Evolutionary conservation across 2,888 invertebrate genomes (phyloP), one percentile per base, ranked within the genome.

Genomic region (Mongoloraphidia duomilia): DNA sequence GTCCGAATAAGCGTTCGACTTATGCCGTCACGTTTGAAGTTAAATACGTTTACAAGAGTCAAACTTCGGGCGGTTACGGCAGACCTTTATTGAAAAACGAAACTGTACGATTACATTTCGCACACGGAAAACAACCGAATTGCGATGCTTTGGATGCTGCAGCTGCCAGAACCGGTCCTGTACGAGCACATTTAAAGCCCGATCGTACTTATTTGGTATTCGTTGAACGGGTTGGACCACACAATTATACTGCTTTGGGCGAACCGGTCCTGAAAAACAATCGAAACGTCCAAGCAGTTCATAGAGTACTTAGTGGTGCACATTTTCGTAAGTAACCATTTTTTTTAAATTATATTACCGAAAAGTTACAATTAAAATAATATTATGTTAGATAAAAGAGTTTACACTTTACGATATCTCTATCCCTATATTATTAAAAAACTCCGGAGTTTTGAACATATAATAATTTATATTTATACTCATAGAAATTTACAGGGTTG

Each of bases 21-120:
- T 81, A 79, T 65, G 75, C 76, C 54, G 80, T 78, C 56, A 77
- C 80, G 52, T 79, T 82, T 65, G 77, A 76, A 63, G 79, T 82
- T 56, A 69, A 74, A 57, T 69, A 75, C 54, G 73, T 76, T 55
- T 76, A 74, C 64, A 82, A 82, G 64, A 75, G 74, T 57, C 75
- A 74, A 55, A 60, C 67, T 53, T 68, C 69, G 41, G 63, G 63
- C 56, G 59, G 62, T 53, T 68, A 69, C 40, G 63, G 63, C 56
- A 60, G 62, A 57, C 63, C 67, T 54, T 54, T 71, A 47, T 63
- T 64, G 55, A 65, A 66, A 56, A 70, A 72, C 61, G 70, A 70
- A 58, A 68, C 65, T 59, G 70, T 76, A 54, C 63, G 71, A 53
- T 65, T 76, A 49, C 72, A 71, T 57, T 76, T 76, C 62, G 65